Evolutionary conservation across 2,888 invertebrate genomes (phyloP).

Genomic region (Chrysodeixis includens): DNA sequence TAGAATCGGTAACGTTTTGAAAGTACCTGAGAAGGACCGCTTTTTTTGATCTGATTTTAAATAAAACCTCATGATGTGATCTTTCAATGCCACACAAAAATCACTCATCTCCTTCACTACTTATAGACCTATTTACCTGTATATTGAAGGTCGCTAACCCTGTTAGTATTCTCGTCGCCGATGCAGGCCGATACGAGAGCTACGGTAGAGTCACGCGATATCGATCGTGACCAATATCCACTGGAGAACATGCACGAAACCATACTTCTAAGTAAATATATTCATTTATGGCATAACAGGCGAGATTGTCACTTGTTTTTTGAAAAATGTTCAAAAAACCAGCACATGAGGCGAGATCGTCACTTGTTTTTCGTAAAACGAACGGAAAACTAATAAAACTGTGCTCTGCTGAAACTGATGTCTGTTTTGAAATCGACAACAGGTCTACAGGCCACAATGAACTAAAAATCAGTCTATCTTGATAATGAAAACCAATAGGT

Average conservation of each 20-base stretch:
- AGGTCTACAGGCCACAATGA: no score
- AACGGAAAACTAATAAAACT: no score
- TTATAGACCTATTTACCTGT: neutral
- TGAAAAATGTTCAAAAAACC: neutral
- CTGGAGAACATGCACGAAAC: neutral
- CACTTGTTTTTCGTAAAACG: no score
- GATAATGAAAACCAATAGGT: no score
- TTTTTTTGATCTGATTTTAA: no score
- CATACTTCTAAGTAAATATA: neutral
- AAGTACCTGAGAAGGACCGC: no score
- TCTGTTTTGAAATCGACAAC: no score
- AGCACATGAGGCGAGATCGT: neutral
- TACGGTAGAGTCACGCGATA: slow-evolving; percentile 7
- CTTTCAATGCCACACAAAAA: neutral
- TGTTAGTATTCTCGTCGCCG: neutral
- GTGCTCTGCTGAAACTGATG: no score
- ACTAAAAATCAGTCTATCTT: no score
- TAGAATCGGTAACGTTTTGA: no score
- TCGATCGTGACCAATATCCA: slow-evolving; percentile 2
- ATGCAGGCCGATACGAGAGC: neutral
- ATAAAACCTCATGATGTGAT: neutral
- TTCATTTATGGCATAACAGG: neutral
- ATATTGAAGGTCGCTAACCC: neutral
- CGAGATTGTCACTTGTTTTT: neutral
- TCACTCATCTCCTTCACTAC: neutral